phyloP scores from a whole-genome alignment of 2,888 invertebrate genomes.

The Unio pictorum region DNA sequence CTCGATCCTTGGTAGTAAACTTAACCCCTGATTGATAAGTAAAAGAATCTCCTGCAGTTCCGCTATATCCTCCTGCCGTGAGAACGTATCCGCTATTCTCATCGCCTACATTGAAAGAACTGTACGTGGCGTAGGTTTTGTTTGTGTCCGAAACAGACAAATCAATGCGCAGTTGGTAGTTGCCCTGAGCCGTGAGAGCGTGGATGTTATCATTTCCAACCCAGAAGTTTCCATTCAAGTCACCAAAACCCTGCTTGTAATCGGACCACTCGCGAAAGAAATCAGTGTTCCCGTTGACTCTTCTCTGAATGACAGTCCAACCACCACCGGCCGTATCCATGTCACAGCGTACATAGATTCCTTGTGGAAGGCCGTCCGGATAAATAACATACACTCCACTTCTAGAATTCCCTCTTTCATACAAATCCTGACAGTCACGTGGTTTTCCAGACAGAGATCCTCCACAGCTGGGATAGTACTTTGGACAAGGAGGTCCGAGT shows the following conservation, averaged over 20 bases:
- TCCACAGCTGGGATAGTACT: no score
- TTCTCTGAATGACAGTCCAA: no score
- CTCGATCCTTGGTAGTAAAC: slow-evolving; percentile 8
- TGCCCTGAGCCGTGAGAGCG: slow-evolving; percentile 2
- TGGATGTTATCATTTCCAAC: slow-evolving; percentile 15
- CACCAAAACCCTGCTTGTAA: slow-evolving; percentile 22
- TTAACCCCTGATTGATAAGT: slow-evolving; percentile 2
- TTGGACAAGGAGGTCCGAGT: no score
- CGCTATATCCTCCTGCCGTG: slow-evolving; percentile 12
- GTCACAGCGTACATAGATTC: no score
- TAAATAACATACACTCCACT: no score
- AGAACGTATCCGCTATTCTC: slow-evolving; percentile 9
- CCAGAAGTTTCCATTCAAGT: slow-evolving; percentile 14
- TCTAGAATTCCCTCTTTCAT: no score
- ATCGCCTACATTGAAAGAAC: slow-evolving; percentile 6
- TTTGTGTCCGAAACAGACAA: slow-evolving; percentile 14
- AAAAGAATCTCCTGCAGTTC: slow-evolving; percentile 20
- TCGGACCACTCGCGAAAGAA: slow-evolving; percentile 16
- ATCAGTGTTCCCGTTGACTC: slow-evolving; percentile 2
- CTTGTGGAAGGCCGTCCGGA: no score
- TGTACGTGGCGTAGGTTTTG: slow-evolving; percentile 15
- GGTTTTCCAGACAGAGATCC: no score
- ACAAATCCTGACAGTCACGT: no score
- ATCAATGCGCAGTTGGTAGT: slow-evolving; percentile 14
- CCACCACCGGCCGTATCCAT: no score